Evolutionary conservation across 2,888 invertebrate species (phyloP), one percentile per base, ranked within the genome.

Genomic region (Lottia scabra): DNA sequence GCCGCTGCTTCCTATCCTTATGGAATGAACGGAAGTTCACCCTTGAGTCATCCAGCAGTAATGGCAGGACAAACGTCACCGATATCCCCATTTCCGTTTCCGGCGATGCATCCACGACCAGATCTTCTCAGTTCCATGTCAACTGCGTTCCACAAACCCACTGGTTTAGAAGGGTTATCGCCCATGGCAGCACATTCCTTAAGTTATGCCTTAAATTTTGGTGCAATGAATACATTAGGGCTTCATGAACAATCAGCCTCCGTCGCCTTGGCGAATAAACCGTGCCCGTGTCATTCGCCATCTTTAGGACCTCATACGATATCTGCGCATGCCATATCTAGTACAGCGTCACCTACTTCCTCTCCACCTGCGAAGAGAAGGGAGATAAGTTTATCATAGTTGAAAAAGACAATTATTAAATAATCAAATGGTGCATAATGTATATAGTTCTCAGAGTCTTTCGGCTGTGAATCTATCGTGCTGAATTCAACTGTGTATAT

Each of bases 1-100:
- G 97, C 97, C 86, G 96, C 86, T 43, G 78, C 76, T 30, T 80
- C 82, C 48, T 85, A 85, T 74, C 84, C 84, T 38, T 83, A 83
- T 71, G 78, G 77, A 27, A 72, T 80, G n/a, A 56, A 56, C 56
- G 56, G 56, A 19, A 56, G 23, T 19, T 46, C 23, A 26, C 56
- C 56, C 12, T 23, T 56, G 23, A 56, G 56, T 56, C 56, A 56
- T 10, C 23, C 56, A 56, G 56, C 56, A 23, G 19, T 56, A 19
- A 19, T 56, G 19, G 12, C 56, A 19, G 23, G 56, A 23, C 56
- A 56, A 13, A 23, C 56, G 10, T 56, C 56, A 56, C 56, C 56
- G 5, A 23, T 56, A 19, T 56, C 56, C 2, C 56, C 56, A 23
- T 56, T 56, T 23, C 56, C 19, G 12, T 23, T 56, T 56, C 56